Evolutionary conservation across 1,140 invertebrate species (phyloP), one percentile per base, ranked within the genome.

Genomic region (Planococcus citri): DNA sequence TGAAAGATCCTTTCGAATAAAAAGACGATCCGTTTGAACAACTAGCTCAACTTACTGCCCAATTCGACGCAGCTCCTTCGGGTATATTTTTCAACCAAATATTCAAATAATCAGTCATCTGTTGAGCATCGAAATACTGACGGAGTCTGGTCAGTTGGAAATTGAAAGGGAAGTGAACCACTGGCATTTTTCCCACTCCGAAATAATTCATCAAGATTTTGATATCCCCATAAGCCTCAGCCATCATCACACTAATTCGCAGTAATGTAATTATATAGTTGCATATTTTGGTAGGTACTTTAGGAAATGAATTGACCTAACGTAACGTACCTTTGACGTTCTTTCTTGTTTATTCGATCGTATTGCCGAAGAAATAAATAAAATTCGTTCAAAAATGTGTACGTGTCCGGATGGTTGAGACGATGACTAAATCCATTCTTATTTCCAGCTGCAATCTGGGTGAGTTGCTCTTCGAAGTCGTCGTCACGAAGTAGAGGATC

Each of bases 11-110:
- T n/a, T n/a, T n/a, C n/a, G n/a, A n/a, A n/a, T n/a, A n/a, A n/a
- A n/a, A n/a, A n/a, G n/a, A n/a, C n/a, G n/a, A n/a, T n/a, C n/a
- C n/a, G n/a, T n/a, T n/a, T n/a, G n/a, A n/a, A n/a, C n/a, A n/a
- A n/a, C n/a, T n/a, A n/a, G 37, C n/a, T 24, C 29, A 69, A 33
- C 88, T 77, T 37, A 68, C 69, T 75, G 83, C 78, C 82, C 83
- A 85, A 72, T 84, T 84, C 12, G 83, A 75, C 51, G 79, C 78
- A 4, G 72, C 75, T 10, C 76, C 76, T 70, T 74, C 70, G 0
- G 82, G 82, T 72, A 82, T 77, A 22, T 78, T 77, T 0, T 75
- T 75, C 1, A 85, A 77, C 84, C 84, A 87, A 6, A 51, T 17
- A 17, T 14, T 17, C 41, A 51, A 14, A 20, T 51, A 51, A 17